Base-by-base conservation (phyloP, 2,888 invertebrate genomes). In the Azorinus chamasolen region DNA sequence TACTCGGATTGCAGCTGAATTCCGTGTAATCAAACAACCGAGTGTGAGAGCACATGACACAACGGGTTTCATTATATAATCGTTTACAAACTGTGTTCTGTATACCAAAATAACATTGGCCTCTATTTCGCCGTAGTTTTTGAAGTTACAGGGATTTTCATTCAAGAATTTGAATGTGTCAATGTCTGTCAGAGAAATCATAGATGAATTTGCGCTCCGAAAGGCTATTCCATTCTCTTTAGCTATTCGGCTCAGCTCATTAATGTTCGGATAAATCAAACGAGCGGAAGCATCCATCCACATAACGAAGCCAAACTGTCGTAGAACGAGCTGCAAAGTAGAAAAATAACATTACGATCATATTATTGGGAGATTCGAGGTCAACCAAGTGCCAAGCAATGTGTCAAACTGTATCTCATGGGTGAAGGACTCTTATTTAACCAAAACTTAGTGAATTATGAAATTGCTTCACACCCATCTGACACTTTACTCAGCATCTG, bases 221-320 rank as follows among this genome's bases (percentile, higher is more conserved):
- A 62, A 74, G 16, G 64, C 27, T 8, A 81, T 75, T 10, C 81
- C 81, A 18, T 66, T 48, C 1, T 64, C 68, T 14, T 50, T 66
- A 6, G 72, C 74, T 8, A 46, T 24, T 45, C 72, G 32, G 45
- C 71, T 71, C 22, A 62, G 54, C 18, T 32, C 27, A 25, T 75
- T 58, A 14, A 78, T 63, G 55, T 81, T 55, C 4, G 48, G 53
- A 1, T 59, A 69, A n/a, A 61, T 61, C 32, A 81, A 81, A 18
- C 81, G 43, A 14, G 78, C 70, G 0, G 75, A 75, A 1, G 81
- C 71, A 59, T 81, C 81, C 81, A 81, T 81, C 81, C 81, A 81
- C 24, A 78, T 57, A 18, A 81, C 78, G 59, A 78, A 81, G 8
- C 74, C 70, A 20, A 75, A 72, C 16, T 72, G 53, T 46, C 39